Conservation (phyloP, 64 coral and sea anemone genomes). For the Pachyseris speciosa region DNA sequence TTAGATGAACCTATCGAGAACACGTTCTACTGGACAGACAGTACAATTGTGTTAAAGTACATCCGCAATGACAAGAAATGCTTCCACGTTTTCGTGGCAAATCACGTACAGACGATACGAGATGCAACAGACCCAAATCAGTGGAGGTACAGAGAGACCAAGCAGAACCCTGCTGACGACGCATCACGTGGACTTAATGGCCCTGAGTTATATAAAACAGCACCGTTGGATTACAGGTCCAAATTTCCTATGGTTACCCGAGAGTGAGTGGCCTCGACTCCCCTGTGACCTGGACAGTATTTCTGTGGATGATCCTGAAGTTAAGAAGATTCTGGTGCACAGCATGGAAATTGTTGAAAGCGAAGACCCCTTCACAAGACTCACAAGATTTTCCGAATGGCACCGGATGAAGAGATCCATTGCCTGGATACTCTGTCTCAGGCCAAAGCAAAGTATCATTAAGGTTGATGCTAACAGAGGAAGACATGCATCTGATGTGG, state of each 20-base stretch:
- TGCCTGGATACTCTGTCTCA: too few relatives aligned
- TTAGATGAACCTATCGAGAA: neutral
- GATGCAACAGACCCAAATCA: neutral
- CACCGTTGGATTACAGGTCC: neutral
- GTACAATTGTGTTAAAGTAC: too few relatives aligned
- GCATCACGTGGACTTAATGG: neutral
- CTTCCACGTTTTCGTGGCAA: neutral
- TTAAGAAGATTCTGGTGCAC: too few relatives aligned
- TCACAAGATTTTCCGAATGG: too few relatives aligned
- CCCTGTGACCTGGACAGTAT: neutral
- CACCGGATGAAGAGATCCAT: too few relatives aligned
- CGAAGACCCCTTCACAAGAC: too few relatives aligned
- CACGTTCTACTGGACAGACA: conserved; percentile 2
- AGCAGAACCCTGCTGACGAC: neutral
- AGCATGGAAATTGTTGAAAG: too few relatives aligned
- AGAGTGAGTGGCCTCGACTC: neutral
- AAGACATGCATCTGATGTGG: too few relatives aligned
- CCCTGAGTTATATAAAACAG: neutral
- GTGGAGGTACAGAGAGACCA: neutral
- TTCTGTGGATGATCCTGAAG: neutral
- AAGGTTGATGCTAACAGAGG: too few relatives aligned
- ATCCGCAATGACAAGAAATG: neutral
- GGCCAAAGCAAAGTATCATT: too few relatives aligned
- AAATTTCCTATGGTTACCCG: conserved; percentile 15
- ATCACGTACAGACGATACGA: neutral